These are phyloP conservation scores for Drosophila cardini DNA, from an alignment of 1,140 invertebrate genomes.

Conservation along the genomic window DNA sequence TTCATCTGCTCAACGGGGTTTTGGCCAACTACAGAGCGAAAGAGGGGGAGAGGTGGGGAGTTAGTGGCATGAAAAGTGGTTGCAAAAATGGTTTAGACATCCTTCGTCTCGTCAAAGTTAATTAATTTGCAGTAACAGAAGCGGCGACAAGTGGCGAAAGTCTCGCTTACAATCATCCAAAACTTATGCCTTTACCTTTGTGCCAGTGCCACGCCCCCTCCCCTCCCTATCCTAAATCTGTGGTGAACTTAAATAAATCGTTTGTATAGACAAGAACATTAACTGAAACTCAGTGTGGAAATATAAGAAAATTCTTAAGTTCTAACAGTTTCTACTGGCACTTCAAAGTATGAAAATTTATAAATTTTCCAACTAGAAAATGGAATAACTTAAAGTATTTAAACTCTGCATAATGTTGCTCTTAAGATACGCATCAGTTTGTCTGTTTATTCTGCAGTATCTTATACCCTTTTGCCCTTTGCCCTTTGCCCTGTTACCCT, in stretches of 20 bases:
- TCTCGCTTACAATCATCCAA: slow-evolving; percentile 46
- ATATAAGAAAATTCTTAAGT: no score
- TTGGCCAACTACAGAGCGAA: neutral
- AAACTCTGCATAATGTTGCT: neutral
- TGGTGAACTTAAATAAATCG: slow-evolving; percentile 35
- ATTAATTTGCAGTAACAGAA: slow-evolving; percentile 71
- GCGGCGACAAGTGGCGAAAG: slow-evolving; percentile 50
- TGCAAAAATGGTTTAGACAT: slow-evolving; percentile 77
- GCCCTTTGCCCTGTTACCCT: no score
- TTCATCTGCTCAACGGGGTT: slow-evolving; percentile 29
- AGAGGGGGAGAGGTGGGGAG: neutral
- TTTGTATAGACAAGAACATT: slow-evolving; percentile 26
- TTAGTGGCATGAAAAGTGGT: neutral
- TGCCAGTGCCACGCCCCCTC: slow-evolving; percentile 46
- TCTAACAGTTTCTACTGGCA: no score
- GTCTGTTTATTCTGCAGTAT: neutral
- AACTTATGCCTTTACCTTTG: slow-evolving; percentile 9
- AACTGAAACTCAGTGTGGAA: neutral
- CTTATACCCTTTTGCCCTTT: neutral
- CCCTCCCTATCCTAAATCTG: no score
- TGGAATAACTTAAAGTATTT: neutral
- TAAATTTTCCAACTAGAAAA: no score
- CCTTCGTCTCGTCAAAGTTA: slow-evolving; percentile 78
- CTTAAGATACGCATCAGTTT: neutral
- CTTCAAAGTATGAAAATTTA: no score